Evolutionary conservation across 1,140 invertebrate species (phyloP), one percentile per base, ranked within the genome.

Genomic region (Lithobius niger): DNA sequence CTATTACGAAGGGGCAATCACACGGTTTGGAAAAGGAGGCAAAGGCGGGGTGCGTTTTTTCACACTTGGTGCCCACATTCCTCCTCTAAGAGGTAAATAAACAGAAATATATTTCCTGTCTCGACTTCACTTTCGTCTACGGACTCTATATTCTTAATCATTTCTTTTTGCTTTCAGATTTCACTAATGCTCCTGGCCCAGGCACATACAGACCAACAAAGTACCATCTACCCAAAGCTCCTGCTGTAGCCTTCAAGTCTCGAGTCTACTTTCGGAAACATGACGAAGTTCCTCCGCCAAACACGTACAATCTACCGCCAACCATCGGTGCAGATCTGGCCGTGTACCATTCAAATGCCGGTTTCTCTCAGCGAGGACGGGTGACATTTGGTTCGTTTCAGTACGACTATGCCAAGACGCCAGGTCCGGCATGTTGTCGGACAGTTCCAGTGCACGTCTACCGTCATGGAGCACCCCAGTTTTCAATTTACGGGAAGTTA

Each of bases 171-270:
- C 22, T 45, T 19, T 4, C 19, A 50, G 48, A 50, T 27, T 50
- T 26, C 27, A 50, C 48, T 6, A 50, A 50, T 50, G 48, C 48
- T 13, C 48, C 48, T 27, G 48, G 24, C 13, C 48, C 48, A 26
- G 48, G 48, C 13, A 50, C 48, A 13, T 50, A 50, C 48, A 50
- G 19, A 13, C 48, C 48, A 19, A 50, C 21, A 27, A 24, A 25
- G 10, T 13, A 6, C 27, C 3, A 26, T 19, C 13, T 27, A 13
- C 22, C 13, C 6, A 47, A 47, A 47, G 48, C 24, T 19, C 48
- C 22, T 3, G 22, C 16, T 4, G 25, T 26, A 13, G 10, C 48
- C 27, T 26, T 50, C 6, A 19, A 19, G 27, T 16, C 3, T 4
- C 22, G 48, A 4, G 13, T 26, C 21, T 25, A 10, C 22, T 50